Base-by-base conservation (phyloP, 2,888 invertebrate genomes). In the Eurois occulta region DNA sequence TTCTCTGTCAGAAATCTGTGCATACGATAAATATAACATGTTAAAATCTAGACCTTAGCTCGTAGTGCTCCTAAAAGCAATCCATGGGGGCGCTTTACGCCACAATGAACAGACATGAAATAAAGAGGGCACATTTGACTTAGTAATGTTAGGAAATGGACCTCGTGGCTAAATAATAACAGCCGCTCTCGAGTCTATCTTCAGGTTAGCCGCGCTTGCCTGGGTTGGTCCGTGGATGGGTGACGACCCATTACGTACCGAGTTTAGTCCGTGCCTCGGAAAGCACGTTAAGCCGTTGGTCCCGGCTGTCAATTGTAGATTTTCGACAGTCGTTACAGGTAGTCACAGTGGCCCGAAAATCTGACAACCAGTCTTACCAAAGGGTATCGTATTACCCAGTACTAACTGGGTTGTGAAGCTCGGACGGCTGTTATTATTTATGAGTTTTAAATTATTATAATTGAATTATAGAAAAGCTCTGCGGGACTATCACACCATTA, bases 91-190 rank as follows among this genome's bases (percentile, higher is more conserved):
- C 94, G 93, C 94, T 95, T 89, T 60, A 77, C 80, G 78, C 72
- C 87, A 81, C 48, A 83, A 89, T 78, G 92, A 55, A 90, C 91
- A 95, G 95, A 95, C 95, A 95, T 95, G 95, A 79, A 95, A 96
- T 55, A 46, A 75, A 84, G 46, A 85, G 11, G 41, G 28, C 60
- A 70, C 6, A 77, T 52, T 72, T 55, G 18, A 38, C 43, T 72
- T 58, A 60, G 60, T 28, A n/a, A 13, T n/a, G 55, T 60, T 8
- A 32, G 10, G 60, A 32, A 32, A 60, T 32, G 18, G 21, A 16
- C 16, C 28, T 28, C 16, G 16, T 28, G 28, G 16, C 16, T 28
- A 58, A 58, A 58, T 58, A n/a, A 58, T 28, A 58, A 58, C 28
- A 28, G 28, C 58, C 28, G 7, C 58, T 7, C 58, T 13, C 28